Percentiles rank a stretch among this genome's conserved stretches.
Evolutionary conservation across 2,797 vertebrate species (phyloP).

Genomic region (Trematomus bernacchii): DNA sequence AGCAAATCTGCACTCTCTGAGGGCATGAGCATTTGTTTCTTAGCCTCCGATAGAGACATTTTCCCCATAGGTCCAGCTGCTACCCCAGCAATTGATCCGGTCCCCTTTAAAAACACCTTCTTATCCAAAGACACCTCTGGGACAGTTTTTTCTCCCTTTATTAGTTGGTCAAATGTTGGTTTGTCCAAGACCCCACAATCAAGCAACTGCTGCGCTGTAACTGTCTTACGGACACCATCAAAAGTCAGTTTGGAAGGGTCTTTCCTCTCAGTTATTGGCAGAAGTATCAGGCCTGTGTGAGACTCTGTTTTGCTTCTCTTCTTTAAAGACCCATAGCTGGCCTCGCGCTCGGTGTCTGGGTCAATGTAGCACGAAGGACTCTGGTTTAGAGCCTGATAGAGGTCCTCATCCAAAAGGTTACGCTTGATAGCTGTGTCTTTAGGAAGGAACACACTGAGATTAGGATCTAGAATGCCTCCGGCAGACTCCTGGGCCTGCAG

Average conservation of each 20-base stretch:
- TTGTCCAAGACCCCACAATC: slow-evolving; percentile 82
- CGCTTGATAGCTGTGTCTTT: no score
- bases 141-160: slow-evolving; percentile 86
- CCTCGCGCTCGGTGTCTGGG: no score
- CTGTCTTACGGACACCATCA: slow-evolving; percentile 74
- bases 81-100: slow-evolving; percentile 85
- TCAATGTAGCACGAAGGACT: no score
- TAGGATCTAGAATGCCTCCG: no score
- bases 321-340: no score
- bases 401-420: no score
- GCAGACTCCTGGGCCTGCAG: no score
- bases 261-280: no score
- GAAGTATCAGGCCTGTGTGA: no score
- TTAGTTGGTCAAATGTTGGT: slow-evolving; percentile 50
- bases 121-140: slow-evolving; percentile 87
- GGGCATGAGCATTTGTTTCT: slow-evolving; percentile 84
- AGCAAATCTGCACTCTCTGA: slow-evolving; percentile 82
- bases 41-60: slow-evolving; percentile 88
- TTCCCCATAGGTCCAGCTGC: slow-evolving; percentile 79
- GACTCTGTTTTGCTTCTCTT: no score
- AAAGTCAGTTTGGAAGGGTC: slow-evolving; percentile 76
- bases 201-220: slow-evolving; percentile 88
- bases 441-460: no score
- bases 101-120: slow-evolving; percentile 82
- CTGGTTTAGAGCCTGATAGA: no score